Percentiles rank a stretch among this genome's conserved stretches.
These are phyloP conservation scores for Pithys albifrons DNA, from an alignment of 2,113 vertebrate genomes.

Conservation along the genomic window DNA sequence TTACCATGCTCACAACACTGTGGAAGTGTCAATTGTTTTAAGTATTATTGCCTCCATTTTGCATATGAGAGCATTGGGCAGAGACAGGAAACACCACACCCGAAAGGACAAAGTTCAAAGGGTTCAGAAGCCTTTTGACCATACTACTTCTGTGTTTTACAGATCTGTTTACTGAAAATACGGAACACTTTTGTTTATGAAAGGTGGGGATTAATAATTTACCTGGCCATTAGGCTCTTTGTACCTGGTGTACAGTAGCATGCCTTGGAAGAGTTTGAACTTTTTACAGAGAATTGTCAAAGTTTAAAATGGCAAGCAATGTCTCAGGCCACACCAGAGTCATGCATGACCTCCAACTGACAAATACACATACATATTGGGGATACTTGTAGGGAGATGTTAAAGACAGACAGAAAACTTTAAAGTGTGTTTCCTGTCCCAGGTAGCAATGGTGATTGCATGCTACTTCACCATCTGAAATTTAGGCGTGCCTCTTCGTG, in stretches of 20 bases:
- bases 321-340: not conserved
- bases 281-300: conserved; percentile 19
- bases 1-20: not conserved
- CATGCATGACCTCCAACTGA: not conserved
- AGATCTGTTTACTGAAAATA: conserved; percentile 61
- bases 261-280: not conserved
- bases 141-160: not conserved
- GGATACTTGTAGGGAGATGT: not conserved
- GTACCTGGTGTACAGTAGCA: conserved; percentile 54
- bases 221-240: conserved; percentile 67
- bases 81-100: conserved; percentile 47
- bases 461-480: not conserved
- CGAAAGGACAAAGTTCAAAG: conserved; percentile 4
- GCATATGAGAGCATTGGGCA: not conserved
- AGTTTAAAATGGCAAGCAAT: not conserved
- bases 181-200: conserved; percentile 64
- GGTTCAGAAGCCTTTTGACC: not conserved
- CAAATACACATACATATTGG: not conserved
- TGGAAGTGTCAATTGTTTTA: not conserved
- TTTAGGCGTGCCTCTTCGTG: not conserved
- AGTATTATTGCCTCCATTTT: not conserved
- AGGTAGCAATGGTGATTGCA: not conserved
- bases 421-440: not conserved
- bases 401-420: not conserved
- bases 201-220: conserved; percentile 72